phyloP scores from a whole-genome alignment of 2,797 vertebrate species.

The Diglossa cyanea region DNA sequence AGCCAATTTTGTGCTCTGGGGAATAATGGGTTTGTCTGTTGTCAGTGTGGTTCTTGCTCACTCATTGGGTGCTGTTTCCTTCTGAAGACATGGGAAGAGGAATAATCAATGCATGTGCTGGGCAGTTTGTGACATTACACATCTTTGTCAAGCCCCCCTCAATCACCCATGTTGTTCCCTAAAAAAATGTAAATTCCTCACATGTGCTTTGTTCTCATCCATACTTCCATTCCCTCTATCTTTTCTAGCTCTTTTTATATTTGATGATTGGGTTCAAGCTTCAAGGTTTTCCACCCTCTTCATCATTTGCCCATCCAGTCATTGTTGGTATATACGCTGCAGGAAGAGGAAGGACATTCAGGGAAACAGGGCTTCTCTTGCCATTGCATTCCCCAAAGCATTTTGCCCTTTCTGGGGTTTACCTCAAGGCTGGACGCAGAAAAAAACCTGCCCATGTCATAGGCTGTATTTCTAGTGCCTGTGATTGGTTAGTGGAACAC shows the following conservation, averaged over 20 bases:
- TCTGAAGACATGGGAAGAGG: background rate
- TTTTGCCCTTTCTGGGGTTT: background rate
- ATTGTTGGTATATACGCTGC: accelerated
- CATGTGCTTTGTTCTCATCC: background rate
- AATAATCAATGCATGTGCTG: background rate
- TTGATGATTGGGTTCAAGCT: background rate
- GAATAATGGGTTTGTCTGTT: background rate
- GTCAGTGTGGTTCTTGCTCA: background rate
- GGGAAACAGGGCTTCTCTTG: background rate
- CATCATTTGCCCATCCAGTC: background rate
- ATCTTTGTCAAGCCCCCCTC: background rate
- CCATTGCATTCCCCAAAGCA: background rate
- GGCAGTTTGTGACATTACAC: background rate
- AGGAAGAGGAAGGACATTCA: background rate
- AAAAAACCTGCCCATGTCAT: background rate
- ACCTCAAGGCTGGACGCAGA: background rate
- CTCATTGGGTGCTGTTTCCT: background rate
- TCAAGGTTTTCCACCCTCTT: background rate
- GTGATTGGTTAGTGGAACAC: background rate
- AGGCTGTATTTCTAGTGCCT: background rate
- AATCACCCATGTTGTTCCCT: background rate
- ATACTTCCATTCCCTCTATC: background rate
- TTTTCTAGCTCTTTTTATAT: background rate
- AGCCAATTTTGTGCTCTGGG: background rate
- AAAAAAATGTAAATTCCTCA: background rate